Evolutionary conservation across 2,797 vertebrate species (phyloP), one percentile per base, ranked within the genome.

Genomic region (Gallirallus australis): DNA sequence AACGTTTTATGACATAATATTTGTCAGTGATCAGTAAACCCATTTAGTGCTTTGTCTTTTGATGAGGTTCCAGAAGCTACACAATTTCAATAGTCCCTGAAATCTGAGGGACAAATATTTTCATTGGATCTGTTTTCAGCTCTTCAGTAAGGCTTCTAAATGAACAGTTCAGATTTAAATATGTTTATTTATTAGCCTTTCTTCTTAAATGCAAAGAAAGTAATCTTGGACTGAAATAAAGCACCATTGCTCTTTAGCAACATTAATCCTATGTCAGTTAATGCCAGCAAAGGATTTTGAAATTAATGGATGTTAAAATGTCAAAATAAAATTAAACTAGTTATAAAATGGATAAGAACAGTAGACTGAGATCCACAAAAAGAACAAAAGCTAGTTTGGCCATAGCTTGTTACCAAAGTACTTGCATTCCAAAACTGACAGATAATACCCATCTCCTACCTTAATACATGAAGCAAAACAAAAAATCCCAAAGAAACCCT

Each of bases 41-140:
- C 17, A 47, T 76, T 81, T 89, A 47, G 17, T 86, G 31, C 33
- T 83, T 50, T 66, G 69, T 30, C 48, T 89, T 90, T 91, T 84
- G 61, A 79, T 82, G 68, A 82, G 7, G 12, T 93, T 96, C 71
- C 84, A 93, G 86, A 69, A 79, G 47, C 92, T 89, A 47, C 37
- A 61, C 8, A 14, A 52, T 77, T 89, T 85, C 39, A 48, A 45
- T 81, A 75, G 54, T 54, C 35, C 16, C 77, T 76, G 59, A 90
- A 83, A 63, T 47, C 40, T 60, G 59, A 63, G 40, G 52, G 50
- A 54, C n/a, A 90, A 92, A 84, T 94, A 86, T 94, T 94, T 93
- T 86, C 35, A 30, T 81, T 91, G 88, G 82, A 88, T 86, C 17
- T 37, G 2, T 63, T 75, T 76, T 63, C 66, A 88, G n/a, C 72